Percentiles rank a stretch among this genome's conserved stretches.
Conservation (phyloP, 2,888 invertebrate genomes). For the Drosophila merina region DNA sequence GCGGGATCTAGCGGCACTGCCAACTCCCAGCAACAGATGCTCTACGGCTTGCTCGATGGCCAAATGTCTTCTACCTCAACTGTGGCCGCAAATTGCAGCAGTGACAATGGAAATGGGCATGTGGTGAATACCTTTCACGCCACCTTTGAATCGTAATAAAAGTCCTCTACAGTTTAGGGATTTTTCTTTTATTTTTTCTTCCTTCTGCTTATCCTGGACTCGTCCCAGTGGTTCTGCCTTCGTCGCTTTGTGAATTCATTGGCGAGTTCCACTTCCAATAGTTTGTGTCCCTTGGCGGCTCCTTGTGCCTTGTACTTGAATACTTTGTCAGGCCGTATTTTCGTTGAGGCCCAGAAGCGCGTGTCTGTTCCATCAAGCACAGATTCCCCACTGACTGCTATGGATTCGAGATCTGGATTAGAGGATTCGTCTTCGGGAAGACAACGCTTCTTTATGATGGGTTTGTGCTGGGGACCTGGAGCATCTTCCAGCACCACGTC, state of each 20-base stretch:
- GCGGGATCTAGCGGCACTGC: constrained; percentile 56
- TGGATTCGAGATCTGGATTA: not conserved
- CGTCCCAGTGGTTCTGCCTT: constrained; percentile 75
- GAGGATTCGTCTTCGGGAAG: constrained; percentile 25
- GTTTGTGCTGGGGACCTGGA: constrained; percentile 59
- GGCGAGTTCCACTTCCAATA: constrained; percentile 50
- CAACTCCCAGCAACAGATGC: constrained; percentile 38
- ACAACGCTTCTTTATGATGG: constrained; percentile 61
- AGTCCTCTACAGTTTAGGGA: not conserved
- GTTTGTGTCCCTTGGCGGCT: constrained; percentile 15
- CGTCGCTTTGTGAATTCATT: constrained; percentile 74
- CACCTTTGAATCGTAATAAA: constrained; percentile 34
- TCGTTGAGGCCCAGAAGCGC: constrained; percentile 61
- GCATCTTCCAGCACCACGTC: constrained; percentile 64
- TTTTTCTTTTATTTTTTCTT: constrained; percentile 33
- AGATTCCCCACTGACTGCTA: constrained; percentile 57
- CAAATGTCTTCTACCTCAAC: constrained; percentile 49
- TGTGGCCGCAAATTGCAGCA: constrained; percentile 18
- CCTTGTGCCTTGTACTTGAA: constrained; percentile 62
- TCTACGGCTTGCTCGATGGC: constrained; percentile 61
- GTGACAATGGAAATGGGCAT: constrained; percentile 4
- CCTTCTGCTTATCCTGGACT: constrained; percentile 64
- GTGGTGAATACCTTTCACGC: constrained; percentile 45
- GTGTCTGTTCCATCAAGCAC: constrained; percentile 62
- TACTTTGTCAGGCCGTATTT: constrained; percentile 57